Conservation (phyloP, 2,113 vertebrate species). For the Crypturellus undulatus region DNA sequence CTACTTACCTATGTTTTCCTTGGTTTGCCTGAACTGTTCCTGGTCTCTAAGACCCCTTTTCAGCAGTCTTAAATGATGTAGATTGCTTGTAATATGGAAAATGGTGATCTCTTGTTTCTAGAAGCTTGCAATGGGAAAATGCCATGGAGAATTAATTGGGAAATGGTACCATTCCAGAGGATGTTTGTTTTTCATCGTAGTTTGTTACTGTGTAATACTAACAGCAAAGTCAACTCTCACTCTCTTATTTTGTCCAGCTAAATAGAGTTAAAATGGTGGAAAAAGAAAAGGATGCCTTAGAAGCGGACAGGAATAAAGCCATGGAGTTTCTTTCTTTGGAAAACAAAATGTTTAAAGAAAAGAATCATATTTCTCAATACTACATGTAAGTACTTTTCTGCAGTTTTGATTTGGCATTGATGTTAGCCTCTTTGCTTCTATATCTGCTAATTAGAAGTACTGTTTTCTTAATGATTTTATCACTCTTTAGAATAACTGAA, state of each 20-base stretch:
- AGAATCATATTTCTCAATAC: slow-evolving; percentile 89
- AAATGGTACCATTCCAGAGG: neutral
- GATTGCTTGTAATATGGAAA: neutral
- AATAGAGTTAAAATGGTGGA: slow-evolving; percentile 97
- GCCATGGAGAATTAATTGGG: neutral
- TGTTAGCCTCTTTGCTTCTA: neutral
- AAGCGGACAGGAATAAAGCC: slow-evolving; percentile 93
- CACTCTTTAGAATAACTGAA: neutral
- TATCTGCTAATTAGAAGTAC: neutral
- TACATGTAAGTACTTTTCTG: slow-evolving; percentile 86
- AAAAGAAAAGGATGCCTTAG: slow-evolving; percentile 95
- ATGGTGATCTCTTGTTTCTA: neutral
- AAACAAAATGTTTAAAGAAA: slow-evolving; percentile 92
- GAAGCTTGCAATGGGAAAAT: neutral
- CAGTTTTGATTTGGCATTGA: neutral
- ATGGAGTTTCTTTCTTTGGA: slow-evolving; percentile 92
- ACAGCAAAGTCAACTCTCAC: neutral
- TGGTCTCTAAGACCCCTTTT: neutral
- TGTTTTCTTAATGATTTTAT: neutral
- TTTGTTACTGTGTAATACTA: neutral
- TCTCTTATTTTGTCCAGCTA: slow-evolving; percentile 79
- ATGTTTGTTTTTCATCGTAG: fast-evolving
- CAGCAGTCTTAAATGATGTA: neutral
- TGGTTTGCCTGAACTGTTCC: neutral
- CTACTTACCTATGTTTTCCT: neutral